Evolutionary conservation across 2,888 invertebrate species (phyloP).

Genomic region (Serrognathus titanus): DNA sequence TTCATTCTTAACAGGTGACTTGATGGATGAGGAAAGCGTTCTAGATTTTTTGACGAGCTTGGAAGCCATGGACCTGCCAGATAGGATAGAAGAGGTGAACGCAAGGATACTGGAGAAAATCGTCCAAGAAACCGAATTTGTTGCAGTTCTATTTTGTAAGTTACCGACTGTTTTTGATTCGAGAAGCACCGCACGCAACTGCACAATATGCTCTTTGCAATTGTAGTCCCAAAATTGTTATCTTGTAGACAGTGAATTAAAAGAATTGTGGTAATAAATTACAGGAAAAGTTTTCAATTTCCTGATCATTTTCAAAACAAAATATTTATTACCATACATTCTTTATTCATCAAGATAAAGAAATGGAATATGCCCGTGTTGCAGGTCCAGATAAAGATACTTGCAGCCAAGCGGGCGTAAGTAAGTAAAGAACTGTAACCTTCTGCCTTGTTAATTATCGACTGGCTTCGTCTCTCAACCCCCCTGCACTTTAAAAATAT

Average conservation of each 20-base stretch:
- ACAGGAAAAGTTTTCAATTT: not conserved
- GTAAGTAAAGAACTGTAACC: slow-evolving; percentile 51
- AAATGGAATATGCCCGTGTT: slow-evolving; percentile 18
- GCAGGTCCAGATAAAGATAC: slow-evolving; percentile 59
- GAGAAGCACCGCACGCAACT: not conserved
- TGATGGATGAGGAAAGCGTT: slow-evolving; percentile 92
- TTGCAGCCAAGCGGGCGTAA: slow-evolving; percentile 56
- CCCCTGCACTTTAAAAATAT: not conserved
- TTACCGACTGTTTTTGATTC: slow-evolving; percentile 35
- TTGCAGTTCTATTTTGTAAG: slow-evolving; percentile 94
- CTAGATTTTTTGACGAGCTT: slow-evolving; percentile 90
- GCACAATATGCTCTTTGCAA: too few relatives aligned
- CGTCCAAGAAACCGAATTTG: slow-evolving; percentile 87
- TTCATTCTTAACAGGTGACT: slow-evolving; percentile 64
- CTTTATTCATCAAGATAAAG: not conserved
- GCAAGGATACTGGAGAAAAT: slow-evolving; percentile 85
- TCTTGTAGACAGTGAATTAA: slow-evolving; percentile 1
- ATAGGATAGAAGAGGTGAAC: slow-evolving; percentile 94
- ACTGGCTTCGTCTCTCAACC: not conserved
- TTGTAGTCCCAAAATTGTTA: slow-evolving; percentile 2
- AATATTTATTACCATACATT: too few relatives aligned
- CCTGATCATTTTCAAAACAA: too few relatives aligned
- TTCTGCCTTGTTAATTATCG: not conserved
- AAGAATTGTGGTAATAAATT: not conserved
- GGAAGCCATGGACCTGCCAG: slow-evolving; percentile 92